These are phyloP conservation scores for Halcyon badia DNA, from an alignment of 2,797 vertebrate genomes.

Conservation along the genomic window DNA sequence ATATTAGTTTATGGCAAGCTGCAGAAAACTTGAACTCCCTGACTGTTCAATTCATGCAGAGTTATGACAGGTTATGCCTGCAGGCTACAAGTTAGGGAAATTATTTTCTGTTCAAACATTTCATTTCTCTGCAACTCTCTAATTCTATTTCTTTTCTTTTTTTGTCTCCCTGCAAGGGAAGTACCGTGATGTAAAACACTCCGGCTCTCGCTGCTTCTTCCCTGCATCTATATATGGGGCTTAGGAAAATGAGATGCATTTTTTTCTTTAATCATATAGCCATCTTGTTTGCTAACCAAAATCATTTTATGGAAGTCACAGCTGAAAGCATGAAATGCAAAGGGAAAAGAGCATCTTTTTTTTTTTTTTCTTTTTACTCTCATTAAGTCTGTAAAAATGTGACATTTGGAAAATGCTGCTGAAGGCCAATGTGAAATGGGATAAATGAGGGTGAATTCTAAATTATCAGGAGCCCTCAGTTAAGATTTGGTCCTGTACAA, in stretches of 20 bases:
- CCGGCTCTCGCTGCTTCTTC: background rate
- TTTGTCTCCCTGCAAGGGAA: background rate
- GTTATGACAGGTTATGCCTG: conserved; percentile 74
- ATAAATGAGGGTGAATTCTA: background rate
- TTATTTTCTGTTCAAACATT: conserved; percentile 81
- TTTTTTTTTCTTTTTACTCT: background rate
- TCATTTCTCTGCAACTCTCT: conserved; percentile 69
- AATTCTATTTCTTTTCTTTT: conserved; percentile 40
- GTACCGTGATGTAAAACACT: conserved; percentile 11
- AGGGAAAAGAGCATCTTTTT: background rate
- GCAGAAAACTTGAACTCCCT: conserved; percentile 70
- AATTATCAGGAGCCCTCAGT: background rate
- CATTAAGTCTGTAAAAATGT: conserved; percentile 18
- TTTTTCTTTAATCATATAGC: conserved; percentile 50
- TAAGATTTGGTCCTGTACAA: background rate
- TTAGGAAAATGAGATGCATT: conserved; percentile 2
- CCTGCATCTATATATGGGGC: background rate
- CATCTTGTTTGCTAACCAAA: conserved; percentile 60
- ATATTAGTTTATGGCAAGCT: conserved; percentile 74
- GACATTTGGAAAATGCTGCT: conserved; percentile 11
- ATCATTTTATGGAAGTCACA: conserved; percentile 40
- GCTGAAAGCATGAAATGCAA: conserved; percentile 16
- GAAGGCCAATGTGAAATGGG: background rate
- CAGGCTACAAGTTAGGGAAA: conserved; percentile 74
- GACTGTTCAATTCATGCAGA: conserved; percentile 71